Conservation (phyloP, 2,888 invertebrate genomes). For the Drosophila fungiperda region DNA sequence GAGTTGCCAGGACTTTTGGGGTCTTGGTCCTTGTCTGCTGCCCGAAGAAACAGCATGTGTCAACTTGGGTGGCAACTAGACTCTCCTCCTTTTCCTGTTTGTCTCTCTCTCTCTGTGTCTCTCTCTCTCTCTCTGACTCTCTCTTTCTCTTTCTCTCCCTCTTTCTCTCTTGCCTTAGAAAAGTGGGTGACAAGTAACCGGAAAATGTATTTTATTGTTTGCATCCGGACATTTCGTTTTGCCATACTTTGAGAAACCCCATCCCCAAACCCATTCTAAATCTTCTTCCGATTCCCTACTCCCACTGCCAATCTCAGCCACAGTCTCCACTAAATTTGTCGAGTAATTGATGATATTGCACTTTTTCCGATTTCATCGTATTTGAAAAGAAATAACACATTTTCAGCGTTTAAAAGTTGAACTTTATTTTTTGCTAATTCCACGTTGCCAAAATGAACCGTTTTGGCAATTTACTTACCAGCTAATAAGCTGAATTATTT, state of each 20-base stretch:
- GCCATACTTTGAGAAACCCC: slow-evolving; percentile 19
- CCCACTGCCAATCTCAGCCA: slow-evolving; percentile 15
- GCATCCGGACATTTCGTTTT: slow-evolving; percentile 80
- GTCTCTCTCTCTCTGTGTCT: no score
- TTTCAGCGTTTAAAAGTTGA: neutral
- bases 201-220: slow-evolving; percentile 84
- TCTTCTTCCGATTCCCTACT: neutral
- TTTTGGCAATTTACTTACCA: neutral
- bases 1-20: slow-evolving; percentile 73
- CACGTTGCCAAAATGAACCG: neutral
- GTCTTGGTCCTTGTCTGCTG: slow-evolving; percentile 55
- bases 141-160: slow-evolving; percentile 10
- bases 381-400: neutral
- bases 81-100: neutral
- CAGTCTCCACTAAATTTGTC: slow-evolving; percentile 71
- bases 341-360: slow-evolving; percentile 81
- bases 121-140: neutral
- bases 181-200: slow-evolving; percentile 84
- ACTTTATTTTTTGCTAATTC: neutral
- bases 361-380: slow-evolving; percentile 48
- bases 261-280: neutral
- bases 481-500: neutral
- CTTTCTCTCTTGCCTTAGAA: slow-evolving; percentile 39
- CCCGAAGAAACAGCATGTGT: slow-evolving; percentile 71
- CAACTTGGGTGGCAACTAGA: slow-evolving; percentile 62